Conservation (phyloP, 1,140 invertebrate species). For the Tenebrio molitor region DNA sequence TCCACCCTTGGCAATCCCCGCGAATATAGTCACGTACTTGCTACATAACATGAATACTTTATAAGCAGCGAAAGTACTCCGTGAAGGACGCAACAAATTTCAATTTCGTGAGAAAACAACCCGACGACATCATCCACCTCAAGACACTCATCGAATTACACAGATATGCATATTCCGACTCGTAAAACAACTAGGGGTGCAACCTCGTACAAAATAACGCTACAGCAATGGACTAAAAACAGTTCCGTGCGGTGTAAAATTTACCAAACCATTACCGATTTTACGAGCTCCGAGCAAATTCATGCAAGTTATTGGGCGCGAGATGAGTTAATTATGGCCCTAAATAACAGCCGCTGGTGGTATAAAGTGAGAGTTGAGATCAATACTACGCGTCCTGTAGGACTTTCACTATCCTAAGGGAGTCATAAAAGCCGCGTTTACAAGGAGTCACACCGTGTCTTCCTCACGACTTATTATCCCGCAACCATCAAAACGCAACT, state of each 20-base stretch:
- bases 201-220: background rate
- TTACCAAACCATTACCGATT: conserved; percentile 8
- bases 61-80: conserved; percentile 29
- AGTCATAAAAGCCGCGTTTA: conserved; percentile 21
- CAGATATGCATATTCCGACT: background rate
- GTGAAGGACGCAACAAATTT: conserved; percentile 16
- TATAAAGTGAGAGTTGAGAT: conserved; percentile 29
- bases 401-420: conserved; percentile 27
- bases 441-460: conserved; percentile 15
- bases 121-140: conserved; percentile 7
- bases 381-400: conserved; percentile 29
- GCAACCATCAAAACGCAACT: conserved; percentile 25
- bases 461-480: conserved; percentile 3
- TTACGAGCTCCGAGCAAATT: conserved; percentile 17
- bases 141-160: conserved; percentile 14
- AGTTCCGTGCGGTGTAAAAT: background rate
- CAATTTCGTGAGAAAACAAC: conserved; percentile 29
- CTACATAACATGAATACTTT: conserved; percentile 35
- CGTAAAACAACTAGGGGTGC: conserved; percentile 1
- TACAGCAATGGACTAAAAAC: background rate
- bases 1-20: background rate
- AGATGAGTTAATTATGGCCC: conserved; percentile 31
- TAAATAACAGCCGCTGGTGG: conserved; percentile 20
- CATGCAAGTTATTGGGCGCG: conserved; percentile 27
- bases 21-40: conserved; percentile 19